phyloP scores from a whole-genome alignment of 2,888 invertebrate species.

The Epinotia ramella region DNA sequence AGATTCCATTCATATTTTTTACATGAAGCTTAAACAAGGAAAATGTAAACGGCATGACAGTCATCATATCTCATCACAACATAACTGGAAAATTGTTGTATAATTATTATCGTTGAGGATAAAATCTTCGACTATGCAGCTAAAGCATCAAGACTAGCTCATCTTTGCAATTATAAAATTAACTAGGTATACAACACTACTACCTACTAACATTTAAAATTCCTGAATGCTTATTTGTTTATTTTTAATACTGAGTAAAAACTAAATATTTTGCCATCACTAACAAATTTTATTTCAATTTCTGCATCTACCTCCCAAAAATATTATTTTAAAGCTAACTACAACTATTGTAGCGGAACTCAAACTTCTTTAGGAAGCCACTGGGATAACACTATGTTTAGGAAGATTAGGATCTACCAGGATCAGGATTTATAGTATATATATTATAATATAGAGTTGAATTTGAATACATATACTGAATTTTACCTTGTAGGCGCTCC shows the following conservation, averaged over 20 bases:
- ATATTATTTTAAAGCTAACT: not conserved
- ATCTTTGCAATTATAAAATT: not conserved
- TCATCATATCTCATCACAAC: not conserved
- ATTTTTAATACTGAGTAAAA: not conserved
- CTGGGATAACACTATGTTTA: not conserved
- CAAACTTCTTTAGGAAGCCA: not conserved
- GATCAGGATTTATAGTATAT: too few relatives aligned
- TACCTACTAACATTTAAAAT: too few relatives aligned
- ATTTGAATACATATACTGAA: not conserved
- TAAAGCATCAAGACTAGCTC: not conserved
- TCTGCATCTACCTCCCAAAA: not conserved
- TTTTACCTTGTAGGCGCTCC: conserved; percentile 91
- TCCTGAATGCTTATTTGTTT: not conserved
- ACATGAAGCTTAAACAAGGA: too few relatives aligned
- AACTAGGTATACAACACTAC: not conserved
- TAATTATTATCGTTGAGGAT: not conserved
- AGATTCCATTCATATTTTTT: not conserved
- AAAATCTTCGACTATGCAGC: not conserved
- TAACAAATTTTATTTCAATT: not conserved
- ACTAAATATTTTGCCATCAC: not conserved
- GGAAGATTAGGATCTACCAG: not conserved
- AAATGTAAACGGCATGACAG: too few relatives aligned
- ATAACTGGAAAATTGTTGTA: not conserved
- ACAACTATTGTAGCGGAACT: not conserved
- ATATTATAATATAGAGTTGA: not conserved